Evolutionary conservation across 2,797 vertebrate genomes (phyloP).

Genomic region (Geotrypetes seraphini): DNA sequence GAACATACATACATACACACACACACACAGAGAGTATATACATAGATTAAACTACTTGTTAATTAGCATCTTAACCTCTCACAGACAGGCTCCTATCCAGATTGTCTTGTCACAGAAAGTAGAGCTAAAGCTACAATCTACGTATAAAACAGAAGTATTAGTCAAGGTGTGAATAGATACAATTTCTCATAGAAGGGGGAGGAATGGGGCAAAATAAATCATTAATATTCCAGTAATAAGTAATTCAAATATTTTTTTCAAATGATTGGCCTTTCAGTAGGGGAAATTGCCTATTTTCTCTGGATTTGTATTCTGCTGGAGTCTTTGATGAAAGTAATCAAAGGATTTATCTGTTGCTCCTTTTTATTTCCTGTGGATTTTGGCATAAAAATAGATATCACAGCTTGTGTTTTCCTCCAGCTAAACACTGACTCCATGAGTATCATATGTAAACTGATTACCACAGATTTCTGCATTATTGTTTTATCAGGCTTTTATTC

Average conservation of each 20-base stretch:
- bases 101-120: conserved; percentile 25
- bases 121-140: conserved; percentile 34
- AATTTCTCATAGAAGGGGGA: conserved; percentile 7
- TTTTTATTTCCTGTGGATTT: no score
- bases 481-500: no score
- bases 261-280: conserved; percentile 13
- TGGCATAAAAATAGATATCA: no score
- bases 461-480: no score
- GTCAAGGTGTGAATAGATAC: conserved; percentile 30
- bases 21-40: no score
- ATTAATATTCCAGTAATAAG: conserved; percentile 26
- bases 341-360: no score
- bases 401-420: no score
- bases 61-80: conserved; percentile 48
- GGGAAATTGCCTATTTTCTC: conserved; percentile 15
- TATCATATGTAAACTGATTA: no score
- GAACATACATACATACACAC: no score
- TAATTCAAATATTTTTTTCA: conserved; percentile 31
- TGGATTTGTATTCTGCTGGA: no score
- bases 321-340: no score
- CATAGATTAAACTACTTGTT: conserved; percentile 39
- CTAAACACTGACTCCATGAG: no score
- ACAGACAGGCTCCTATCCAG: conserved; percentile 38
- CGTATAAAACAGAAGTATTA: conserved; percentile 29
- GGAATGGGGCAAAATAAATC: conserved; percentile 6